Base-by-base conservation (phyloP, 37 sponge, comb jelly and placozoan genomes). In the Chondrilla cf. caribensis region DNA sequence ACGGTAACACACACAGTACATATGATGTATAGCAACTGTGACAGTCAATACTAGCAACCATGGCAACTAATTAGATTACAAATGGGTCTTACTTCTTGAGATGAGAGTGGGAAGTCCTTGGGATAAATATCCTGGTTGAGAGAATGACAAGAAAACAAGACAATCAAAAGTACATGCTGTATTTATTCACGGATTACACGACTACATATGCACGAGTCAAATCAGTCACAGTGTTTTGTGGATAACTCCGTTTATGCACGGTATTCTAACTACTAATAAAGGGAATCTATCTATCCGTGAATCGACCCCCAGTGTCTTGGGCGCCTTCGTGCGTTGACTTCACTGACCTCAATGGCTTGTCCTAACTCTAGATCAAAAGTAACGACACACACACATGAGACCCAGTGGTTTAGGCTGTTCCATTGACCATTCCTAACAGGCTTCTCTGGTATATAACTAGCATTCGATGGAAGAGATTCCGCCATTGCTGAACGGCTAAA, bases 291-390 rank as follows among this genome's bases (percentile, higher is more conserved):
- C n/a, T n/a, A n/a, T n/a, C n/a, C n/a, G n/a, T n/a, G n/a, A n/a
- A n/a, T n/a, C n/a, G n/a, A n/a, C n/a, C n/a, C n/a, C n/a, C n/a
- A n/a, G n/a, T n/a, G n/a, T n/a, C n/a, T n/a, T 35, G 22, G 36
- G 38, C 38, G 7, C 39, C 40, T 4, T 47, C 11, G 9, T 14
- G 9, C 6, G 51, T 47, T 14, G 51, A 11, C 6, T 59, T 32
- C 11, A 21, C 82, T 5, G 71, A 95, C 95, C 91, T 98, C 99
- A 4, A 98, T 28, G 17, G 96, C 97, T 84, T 98, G 99, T 0
- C 99, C 99, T 22, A 98, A 78, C 84, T 98, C 99, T 9, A 98
- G 87, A 81, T 98, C 99, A 70, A 98, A 98, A 38, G 94, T 95
- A 18, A 98, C 99, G 17, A 98, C 87, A 43, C 96, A 93, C 58